These are phyloP conservation scores for Acleris emargana DNA, from an alignment of 2,888 invertebrate genomes.

Conservation along the genomic window DNA sequence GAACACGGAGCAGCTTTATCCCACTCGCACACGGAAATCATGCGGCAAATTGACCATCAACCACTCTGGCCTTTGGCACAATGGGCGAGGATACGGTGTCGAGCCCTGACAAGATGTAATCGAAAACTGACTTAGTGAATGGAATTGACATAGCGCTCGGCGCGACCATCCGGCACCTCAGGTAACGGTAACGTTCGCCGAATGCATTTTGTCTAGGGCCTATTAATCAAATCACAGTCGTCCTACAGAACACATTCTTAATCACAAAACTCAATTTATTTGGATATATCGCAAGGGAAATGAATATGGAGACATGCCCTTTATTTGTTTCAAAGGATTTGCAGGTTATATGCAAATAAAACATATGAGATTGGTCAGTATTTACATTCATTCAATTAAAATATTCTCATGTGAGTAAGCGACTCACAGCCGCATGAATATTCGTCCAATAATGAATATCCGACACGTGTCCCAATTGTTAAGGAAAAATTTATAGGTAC, in stretches of 20 bases:
- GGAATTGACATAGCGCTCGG: no score
- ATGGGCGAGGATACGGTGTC: slow-evolving; percentile 15
- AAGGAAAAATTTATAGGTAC: no score
- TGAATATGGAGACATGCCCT: slow-evolving; percentile 25
- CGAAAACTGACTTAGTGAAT: no score
- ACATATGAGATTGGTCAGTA: slow-evolving; percentile 28
- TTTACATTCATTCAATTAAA: slow-evolving; percentile 6
- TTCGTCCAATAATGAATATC: no score
- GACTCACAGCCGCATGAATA: no score
- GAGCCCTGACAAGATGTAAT: background rate
- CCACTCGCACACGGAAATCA: slow-evolving; percentile 12
- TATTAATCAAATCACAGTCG: slow-evolving; percentile 24
- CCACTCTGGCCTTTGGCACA: slow-evolving; percentile 1
- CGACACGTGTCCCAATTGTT: no score
- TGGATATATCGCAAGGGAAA: slow-evolving; percentile 34
- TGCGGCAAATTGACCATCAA: slow-evolving; percentile 19
- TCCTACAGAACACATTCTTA: slow-evolving; percentile 20
- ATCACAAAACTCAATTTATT: slow-evolving; percentile 24
- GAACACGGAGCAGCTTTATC: slow-evolving; percentile 5
- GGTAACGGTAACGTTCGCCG: no score
- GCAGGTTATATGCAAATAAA: slow-evolving; percentile 41
- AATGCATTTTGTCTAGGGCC: background rate
- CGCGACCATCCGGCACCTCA: no score
- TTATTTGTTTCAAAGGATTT: slow-evolving; percentile 45
- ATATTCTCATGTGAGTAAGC: no score